Base-by-base conservation (phyloP, 2,888 invertebrate genomes). In the Troilus luridus region DNA sequence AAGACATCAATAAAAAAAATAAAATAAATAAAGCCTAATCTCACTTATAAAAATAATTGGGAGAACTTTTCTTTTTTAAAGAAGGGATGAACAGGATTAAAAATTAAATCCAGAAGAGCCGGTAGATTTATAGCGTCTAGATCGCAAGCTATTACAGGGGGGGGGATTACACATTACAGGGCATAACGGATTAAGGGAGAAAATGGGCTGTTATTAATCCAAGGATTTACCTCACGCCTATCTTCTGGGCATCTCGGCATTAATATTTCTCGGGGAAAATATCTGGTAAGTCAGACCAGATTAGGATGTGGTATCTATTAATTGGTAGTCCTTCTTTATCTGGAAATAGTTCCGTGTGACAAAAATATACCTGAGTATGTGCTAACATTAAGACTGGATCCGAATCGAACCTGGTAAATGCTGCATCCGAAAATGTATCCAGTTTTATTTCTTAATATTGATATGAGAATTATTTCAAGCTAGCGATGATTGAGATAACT, bases 81-180 rank as follows among this genome's bases (percentile, higher is more conserved):
- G 24, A 24, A n/a, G 24, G 67, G 24, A 67, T 67, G 67, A 5
- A n/a, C 10, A 0, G 14, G 67, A 67, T 67, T 67, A 67, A 67
- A 67, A 24, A 24, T 67, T 24, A 67, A 67, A 67, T 24, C 67
- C 14, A 14, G 24, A 67, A 2, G 24, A 24, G 67, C 24, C 5
- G n/a, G 24, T 12, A 24, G 11, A 67, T 67, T 24, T 12, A 67
- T 24, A 67, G 24, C 7, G 24, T 67, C 24, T 67, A 67, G 67
- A 67, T 67, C 5, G 67, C 12, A 67, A 24, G 67, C 67, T 67
- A 67, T 67, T 67, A 67, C 11, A 27, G 64, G 24, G 24, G 24
- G n/a, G n/a, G 67, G 67, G 67, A 24, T 67, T 67, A 67, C 67
- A 67, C 24, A 67, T 67, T 67, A 67, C 24, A 67, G 67, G 67